These are phyloP conservation scores for Laticauda laticaudata DNA, from an alignment of 2,113 vertebrate species.

Conservation along the genomic window DNA sequence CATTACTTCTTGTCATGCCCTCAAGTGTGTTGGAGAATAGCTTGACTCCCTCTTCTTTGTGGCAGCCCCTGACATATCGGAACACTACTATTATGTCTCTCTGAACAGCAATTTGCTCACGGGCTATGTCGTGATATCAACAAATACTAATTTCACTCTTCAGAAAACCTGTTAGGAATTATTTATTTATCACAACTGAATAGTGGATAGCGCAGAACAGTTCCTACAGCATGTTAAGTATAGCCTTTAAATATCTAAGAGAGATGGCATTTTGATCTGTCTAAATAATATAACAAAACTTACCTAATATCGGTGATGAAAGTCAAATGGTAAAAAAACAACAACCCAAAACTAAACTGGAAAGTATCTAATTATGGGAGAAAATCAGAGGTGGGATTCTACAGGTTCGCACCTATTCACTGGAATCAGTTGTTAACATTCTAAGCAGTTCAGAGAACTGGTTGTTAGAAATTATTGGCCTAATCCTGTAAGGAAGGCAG, in stretches of 20 bases:
- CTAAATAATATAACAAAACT: background rate
- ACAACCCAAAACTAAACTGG: background rate
- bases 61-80: no score
- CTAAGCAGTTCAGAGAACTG: no score
- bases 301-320: background rate
- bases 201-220: background rate
- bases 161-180: background rate
- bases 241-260: background rate
- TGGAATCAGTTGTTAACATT: no score
- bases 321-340: background rate
- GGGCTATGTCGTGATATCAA: background rate
- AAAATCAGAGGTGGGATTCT: background rate
- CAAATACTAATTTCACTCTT: background rate
- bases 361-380: background rate
- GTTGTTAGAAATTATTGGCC: no score
- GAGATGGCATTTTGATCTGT: background rate
- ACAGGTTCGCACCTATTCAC: no score
- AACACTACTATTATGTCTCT: no score
- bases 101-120: background rate
- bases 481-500: no score
- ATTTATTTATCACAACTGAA: slow-evolving; percentile 14
- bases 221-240: background rate
- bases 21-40: no score
- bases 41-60: no score
- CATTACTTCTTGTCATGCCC: no score